These are phyloP conservation scores for Chrysocyon brachyurus DNA, from an alignment of 2,797 vertebrate species.

Conservation along the genomic window DNA sequence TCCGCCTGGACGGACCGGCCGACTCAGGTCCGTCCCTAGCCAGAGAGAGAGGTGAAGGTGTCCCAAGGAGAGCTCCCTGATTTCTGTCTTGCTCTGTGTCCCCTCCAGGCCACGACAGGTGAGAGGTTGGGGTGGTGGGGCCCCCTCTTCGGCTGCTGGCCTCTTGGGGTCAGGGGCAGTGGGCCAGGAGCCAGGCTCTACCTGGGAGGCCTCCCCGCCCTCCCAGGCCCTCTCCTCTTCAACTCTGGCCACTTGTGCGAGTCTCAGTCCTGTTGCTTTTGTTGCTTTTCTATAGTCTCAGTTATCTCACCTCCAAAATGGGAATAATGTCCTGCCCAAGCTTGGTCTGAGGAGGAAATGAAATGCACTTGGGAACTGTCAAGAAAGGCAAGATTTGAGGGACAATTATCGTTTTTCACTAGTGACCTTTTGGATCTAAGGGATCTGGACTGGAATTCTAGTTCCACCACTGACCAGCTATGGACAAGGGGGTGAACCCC, in stretches of 20 bases:
- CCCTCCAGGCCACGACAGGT: not conserved
- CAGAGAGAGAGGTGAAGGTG: rapidly evolving
- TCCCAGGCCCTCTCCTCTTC: not conserved
- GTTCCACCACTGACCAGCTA: not conserved
- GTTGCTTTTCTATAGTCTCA: not conserved
- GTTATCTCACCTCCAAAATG: not conserved
- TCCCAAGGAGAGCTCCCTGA: no score
- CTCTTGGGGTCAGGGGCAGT: not conserved
- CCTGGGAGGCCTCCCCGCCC: not conserved
- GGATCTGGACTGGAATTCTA: not conserved
- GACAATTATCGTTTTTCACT: not conserved
- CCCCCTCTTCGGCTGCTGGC: not conserved
- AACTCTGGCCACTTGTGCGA: not conserved
- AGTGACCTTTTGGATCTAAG: not conserved
- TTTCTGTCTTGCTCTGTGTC: not conserved
- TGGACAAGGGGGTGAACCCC: not conserved
- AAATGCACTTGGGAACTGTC: not conserved
- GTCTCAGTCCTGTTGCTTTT: not conserved
- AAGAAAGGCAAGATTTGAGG: not conserved
- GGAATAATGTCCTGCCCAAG: not conserved
- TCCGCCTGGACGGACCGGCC: not conserved
- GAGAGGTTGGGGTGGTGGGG: no score
- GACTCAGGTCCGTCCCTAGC: not conserved
- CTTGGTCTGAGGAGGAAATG: not conserved
- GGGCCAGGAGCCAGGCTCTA: not conserved